Percentiles rank a stretch among this genome's conserved stretches.
These are phyloP conservation scores for Petrocephalus sullivani DNA, from an alignment of 2,797 vertebrate species.

Conservation along the genomic window DNA sequence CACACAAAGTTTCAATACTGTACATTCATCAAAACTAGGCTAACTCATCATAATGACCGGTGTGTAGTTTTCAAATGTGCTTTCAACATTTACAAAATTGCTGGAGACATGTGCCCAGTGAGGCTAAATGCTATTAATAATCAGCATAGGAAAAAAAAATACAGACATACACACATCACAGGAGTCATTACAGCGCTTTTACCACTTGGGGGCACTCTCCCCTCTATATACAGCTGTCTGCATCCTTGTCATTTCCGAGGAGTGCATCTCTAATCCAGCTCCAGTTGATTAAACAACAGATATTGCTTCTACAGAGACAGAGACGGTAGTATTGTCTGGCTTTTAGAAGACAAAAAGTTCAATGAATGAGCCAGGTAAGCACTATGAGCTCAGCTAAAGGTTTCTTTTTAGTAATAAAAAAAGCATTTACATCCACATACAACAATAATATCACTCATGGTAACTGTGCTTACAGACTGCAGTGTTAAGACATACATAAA, in stretches of 20 bases:
- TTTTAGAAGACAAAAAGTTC: slow-evolving; percentile 31
- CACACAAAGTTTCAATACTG: slow-evolving; percentile 32
- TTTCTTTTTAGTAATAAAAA: slow-evolving; percentile 14
- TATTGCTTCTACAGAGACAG: slow-evolving; percentile 47
- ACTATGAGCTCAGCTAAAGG: slow-evolving; percentile 5
- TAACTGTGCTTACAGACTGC: slow-evolving; percentile 37
- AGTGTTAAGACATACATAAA: slow-evolving; percentile 44
- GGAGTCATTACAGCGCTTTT: slow-evolving; percentile 5
- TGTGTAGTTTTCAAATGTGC: slow-evolving; percentile 19
- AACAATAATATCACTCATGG: slow-evolving; percentile 41
- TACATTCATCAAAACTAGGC: slow-evolving; percentile 47
- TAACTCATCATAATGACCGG: not conserved
- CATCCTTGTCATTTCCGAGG: slow-evolving; percentile 18
- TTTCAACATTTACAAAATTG: slow-evolving; percentile 24
- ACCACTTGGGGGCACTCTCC: slow-evolving; percentile 25
- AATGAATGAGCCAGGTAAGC: not conserved
- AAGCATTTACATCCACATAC: slow-evolving; percentile 51
- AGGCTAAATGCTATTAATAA: slow-evolving; percentile 39
- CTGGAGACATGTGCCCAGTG: slow-evolving; percentile 39
- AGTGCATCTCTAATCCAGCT: slow-evolving; percentile 24
- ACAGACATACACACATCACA: slow-evolving; percentile 19
- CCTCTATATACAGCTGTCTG: slow-evolving; percentile 19
- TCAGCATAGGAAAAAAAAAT: slow-evolving; percentile 19
- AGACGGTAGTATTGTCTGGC: slow-evolving; percentile 21
- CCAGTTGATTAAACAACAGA: slow-evolving; percentile 24